These are phyloP conservation scores for Macrophya alboannulata DNA, from an alignment of 2,888 invertebrate genomes.

Conservation along the genomic window DNA sequence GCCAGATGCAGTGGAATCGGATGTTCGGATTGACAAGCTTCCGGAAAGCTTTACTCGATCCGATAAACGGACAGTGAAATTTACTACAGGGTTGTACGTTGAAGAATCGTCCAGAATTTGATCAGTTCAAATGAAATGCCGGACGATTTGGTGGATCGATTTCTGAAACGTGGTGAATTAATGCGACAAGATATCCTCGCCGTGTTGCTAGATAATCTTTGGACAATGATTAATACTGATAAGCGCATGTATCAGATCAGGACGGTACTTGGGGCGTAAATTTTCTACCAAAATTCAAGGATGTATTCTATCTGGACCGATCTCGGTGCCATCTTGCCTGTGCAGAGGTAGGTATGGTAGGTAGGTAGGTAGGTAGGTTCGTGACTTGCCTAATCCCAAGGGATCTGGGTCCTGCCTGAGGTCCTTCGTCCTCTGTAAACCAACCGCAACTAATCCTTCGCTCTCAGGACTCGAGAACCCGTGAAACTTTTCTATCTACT, in stretches of 20 bases:
- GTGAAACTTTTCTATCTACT: slow-evolving; percentile 29
- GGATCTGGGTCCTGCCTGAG: slow-evolving; percentile 23
- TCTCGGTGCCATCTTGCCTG: slow-evolving; percentile 34
- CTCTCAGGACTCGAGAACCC: slow-evolving; percentile 52
- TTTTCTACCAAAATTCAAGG: background rate
- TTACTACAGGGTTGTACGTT: background rate
- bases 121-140: too few species aligned
- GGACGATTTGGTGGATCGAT: too few species aligned
- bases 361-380: slow-evolving; percentile 8
- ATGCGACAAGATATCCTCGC: too few species aligned
- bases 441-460: slow-evolving; percentile 49
- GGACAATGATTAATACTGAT: background rate
- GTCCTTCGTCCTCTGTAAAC: slow-evolving; percentile 51
- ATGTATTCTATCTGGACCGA: background rate
- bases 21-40: slow-evolving; percentile 25
- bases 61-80: background rate
- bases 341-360: background rate
- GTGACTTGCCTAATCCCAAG: slow-evolving; percentile 46
- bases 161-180: too few species aligned
- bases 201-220: background rate
- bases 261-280: background rate
- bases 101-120: too few species aligned
- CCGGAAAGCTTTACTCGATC: background rate
- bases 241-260: background rate
- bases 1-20: slow-evolving; percentile 10